Conservation (phyloP, 2,797 vertebrate genomes). For the Natrix natrix region DNA sequence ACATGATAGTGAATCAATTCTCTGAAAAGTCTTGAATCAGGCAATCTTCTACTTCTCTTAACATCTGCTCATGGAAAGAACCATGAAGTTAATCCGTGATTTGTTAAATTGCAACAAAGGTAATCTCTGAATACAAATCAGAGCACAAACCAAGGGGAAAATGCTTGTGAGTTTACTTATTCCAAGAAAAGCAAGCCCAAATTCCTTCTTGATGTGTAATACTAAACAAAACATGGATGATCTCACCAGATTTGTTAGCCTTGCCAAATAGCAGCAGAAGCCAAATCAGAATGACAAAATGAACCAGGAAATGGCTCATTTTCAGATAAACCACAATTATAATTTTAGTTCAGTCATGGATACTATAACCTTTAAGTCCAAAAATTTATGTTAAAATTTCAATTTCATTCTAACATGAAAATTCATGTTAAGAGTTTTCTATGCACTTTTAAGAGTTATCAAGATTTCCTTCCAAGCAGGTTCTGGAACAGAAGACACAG, state of each 20-base stretch:
- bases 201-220: not conserved
- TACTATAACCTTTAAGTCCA: not conserved
- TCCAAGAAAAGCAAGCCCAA: not conserved
- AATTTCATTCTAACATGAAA: not conserved
- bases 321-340: not conserved
- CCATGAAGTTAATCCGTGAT: not conserved
- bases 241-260: not conserved
- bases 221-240: not conserved
- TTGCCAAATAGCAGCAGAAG: not conserved
- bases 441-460: not conserved
- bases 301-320: not conserved
- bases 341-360: not conserved
- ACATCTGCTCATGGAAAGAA: not conserved
- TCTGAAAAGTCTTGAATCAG: not conserved
- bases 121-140: not conserved
- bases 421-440: not conserved
- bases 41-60: not conserved
- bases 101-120: not conserved
- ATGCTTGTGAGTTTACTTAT: not conserved
- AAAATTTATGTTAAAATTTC: not conserved
- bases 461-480: not conserved
- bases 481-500: not conserved
- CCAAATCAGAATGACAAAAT: not conserved
- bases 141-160: not conserved
- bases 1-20: not conserved